phyloP scores from a whole-genome alignment of 2,888 invertebrate genomes.

The Oegoconia quadripuncta region DNA sequence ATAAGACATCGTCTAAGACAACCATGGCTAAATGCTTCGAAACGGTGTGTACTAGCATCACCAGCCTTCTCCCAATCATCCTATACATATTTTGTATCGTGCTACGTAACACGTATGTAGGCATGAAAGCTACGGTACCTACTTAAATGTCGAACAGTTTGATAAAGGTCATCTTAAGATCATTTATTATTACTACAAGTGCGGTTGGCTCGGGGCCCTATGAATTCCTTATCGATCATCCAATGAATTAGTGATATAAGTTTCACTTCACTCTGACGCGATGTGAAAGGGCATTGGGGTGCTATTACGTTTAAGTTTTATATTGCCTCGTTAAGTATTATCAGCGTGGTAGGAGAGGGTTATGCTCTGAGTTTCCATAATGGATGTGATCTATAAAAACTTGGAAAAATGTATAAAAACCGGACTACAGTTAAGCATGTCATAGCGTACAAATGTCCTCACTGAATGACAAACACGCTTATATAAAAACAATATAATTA shows the following conservation, averaged over 20 bases:
- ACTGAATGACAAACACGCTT: too few relatives aligned
- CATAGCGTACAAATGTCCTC: too few relatives aligned
- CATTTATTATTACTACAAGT: slow-evolving; percentile 47
- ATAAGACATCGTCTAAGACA: too few relatives aligned
- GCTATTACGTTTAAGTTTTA: slow-evolving; percentile 6
- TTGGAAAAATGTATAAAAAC: too few relatives aligned
- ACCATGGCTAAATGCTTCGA: too few relatives aligned
- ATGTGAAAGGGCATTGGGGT: slow-evolving; percentile 9
- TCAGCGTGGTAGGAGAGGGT: not conserved
- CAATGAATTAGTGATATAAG: slow-evolving; percentile 44
- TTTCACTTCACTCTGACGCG: slow-evolving; percentile 26
- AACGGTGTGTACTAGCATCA: too few relatives aligned
- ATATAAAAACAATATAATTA: too few relatives aligned
- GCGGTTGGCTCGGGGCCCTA: slow-evolving; percentile 19
- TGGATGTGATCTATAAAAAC: too few relatives aligned
- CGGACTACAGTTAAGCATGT: too few relatives aligned
- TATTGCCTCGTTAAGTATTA: not conserved
- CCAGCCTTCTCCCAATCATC: too few relatives aligned
- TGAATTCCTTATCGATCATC: slow-evolving; percentile 37
- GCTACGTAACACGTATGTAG: slow-evolving; percentile 3
- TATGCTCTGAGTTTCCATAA: too few relatives aligned
- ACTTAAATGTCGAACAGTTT: slow-evolving; percentile 48
- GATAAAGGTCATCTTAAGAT: slow-evolving; percentile 52
- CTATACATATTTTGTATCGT: too few relatives aligned
- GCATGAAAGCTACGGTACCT: slow-evolving; percentile 19